Base-by-base conservation (phyloP, 2,888 invertebrate species). In the Rhagonycha fulva region DNA sequence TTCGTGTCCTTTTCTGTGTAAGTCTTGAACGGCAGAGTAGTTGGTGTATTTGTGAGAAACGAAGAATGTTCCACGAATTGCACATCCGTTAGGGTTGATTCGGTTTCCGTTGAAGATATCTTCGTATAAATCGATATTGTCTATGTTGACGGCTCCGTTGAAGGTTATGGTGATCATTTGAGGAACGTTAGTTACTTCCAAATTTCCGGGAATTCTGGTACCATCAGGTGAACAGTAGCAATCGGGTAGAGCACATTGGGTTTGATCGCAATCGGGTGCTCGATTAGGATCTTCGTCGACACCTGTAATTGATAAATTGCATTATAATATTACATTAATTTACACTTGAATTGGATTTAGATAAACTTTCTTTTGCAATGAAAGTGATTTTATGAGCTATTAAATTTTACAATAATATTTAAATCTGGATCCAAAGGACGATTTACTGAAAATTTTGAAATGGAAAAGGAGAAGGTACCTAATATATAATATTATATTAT, bases 161-260 rank as follows among this genome's bases (percentile, higher is more conserved):
- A 97, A 97, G 12, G 96, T 95, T 82, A 97, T 93, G 19, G 96
- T 96, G 83, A 97, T 93, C 97, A 97, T 97, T 88, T 97, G 97
- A 23, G 97, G 97, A 10, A 96, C 95, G 88, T 95, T 95, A 81
- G 92, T 92, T 0, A 94, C 93, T 86, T 96, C 96, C 81, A 96
- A 91, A 79, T 91, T 92, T 47, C 95, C 96, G 14, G 96, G 96
- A 82, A 97, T 96, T 78, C 96, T 91, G 9, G 96, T 96, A 81
- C 96, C 96, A 84, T 96, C 96, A 80, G 96, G 95, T 0, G 96
- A 97, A 86, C 97, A 97, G 92, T 96, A 97, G 87, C 97, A 97
- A 87, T 97, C 96, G 3, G 97, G 97, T 24, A 97, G 90, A 10
- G 93, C 92, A 87, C 97, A 97, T 86, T 96, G 96, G 76, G 94